Conservation (phyloP, 37 sponge, comb jelly and placozoan species). For the Eunapius fragilis region DNA sequence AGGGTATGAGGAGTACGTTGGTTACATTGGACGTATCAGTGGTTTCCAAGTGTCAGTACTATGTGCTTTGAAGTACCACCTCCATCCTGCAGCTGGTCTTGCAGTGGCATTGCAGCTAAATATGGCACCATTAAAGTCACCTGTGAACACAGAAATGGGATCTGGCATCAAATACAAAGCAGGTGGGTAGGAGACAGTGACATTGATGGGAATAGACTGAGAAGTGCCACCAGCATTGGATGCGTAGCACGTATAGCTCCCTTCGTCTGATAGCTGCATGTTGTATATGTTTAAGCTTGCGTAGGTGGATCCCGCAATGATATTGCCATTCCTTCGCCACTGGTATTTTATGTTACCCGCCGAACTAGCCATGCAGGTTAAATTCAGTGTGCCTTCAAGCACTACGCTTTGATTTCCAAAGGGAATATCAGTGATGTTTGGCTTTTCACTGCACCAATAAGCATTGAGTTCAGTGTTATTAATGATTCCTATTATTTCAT, state of each 20-base stretch:
- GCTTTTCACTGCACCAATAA: conserved; percentile 35
- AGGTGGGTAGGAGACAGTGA: conserved; percentile 21
- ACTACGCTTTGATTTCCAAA: not conserved
- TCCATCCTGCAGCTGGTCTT: conserved; percentile 22
- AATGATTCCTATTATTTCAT: not conserved
- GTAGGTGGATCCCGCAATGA: conserved; percentile 1
- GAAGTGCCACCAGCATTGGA: conserved; percentile 22
- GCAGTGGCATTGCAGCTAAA: conserved; percentile 43
- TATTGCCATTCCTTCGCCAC: conserved; percentile 30
- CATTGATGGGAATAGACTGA: not conserved
- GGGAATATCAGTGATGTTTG: conserved; percentile 13
- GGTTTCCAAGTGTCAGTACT: not conserved
- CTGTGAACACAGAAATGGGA: conserved; percentile 4
- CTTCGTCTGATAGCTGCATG: conserved; percentile 12
- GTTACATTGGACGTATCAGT: conserved; percentile 2
- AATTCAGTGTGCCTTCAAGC: not conserved
- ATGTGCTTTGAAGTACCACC: conserved; percentile 26
- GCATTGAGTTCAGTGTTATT: not conserved
- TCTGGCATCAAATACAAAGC: not conserved
- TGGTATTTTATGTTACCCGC: not conserved
- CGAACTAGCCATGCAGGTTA: conserved; percentile 19
- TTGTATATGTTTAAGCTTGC: not conserved
- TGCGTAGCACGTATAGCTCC: conserved; percentile 26
- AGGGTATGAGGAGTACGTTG: conserved; percentile 17
- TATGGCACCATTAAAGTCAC: conserved; percentile 29